These are phyloP conservation scores for Acronicta psi DNA, from an alignment of 2,888 invertebrate species.

Conservation along the genomic window DNA sequence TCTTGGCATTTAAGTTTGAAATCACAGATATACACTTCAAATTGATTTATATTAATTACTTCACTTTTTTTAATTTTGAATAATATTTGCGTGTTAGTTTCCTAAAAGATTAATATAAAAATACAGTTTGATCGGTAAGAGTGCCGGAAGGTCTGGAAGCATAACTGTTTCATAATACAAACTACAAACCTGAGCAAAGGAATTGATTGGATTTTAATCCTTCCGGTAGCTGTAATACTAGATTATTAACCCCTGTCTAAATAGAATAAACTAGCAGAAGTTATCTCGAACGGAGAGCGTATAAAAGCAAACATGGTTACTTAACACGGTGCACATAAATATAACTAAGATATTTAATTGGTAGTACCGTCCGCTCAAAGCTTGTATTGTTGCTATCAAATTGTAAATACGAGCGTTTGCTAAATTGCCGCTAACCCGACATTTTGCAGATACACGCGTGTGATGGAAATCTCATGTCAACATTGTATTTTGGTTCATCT, in stretches of 20 bases:
- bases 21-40: too few species aligned
- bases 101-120: slow-evolving; percentile 5
- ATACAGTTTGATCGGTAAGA: slow-evolving; percentile 6
- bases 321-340: slow-evolving; percentile 66
- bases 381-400: slow-evolving; percentile 58
- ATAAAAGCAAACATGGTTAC: slow-evolving; percentile 68
- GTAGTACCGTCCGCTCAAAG: slow-evolving; percentile 60
- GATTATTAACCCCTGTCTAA: slow-evolving; percentile 58
- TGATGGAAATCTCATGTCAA: slow-evolving; percentile 58
- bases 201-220: slow-evolving; percentile 24
- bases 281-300: slow-evolving; percentile 61
- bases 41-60: too few species aligned
- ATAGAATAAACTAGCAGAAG: slow-evolving; percentile 60
- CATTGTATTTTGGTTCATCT: slow-evolving; percentile 53
- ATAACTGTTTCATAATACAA: slow-evolving; percentile 12
- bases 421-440: slow-evolving; percentile 51
- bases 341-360: slow-evolving; percentile 72
- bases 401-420: slow-evolving; percentile 50
- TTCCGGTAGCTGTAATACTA: slow-evolving; percentile 37
- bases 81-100: slow-evolving; percentile 7
- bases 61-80: too few species aligned
- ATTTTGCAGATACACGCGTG: slow-evolving; percentile 35
- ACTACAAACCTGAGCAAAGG: slow-evolving; percentile 25
- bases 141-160: slow-evolving; percentile 14
- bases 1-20: too few species aligned